Conservation (phyloP, 2,797 vertebrate genomes). For the Manis pentadactyla region DNA sequence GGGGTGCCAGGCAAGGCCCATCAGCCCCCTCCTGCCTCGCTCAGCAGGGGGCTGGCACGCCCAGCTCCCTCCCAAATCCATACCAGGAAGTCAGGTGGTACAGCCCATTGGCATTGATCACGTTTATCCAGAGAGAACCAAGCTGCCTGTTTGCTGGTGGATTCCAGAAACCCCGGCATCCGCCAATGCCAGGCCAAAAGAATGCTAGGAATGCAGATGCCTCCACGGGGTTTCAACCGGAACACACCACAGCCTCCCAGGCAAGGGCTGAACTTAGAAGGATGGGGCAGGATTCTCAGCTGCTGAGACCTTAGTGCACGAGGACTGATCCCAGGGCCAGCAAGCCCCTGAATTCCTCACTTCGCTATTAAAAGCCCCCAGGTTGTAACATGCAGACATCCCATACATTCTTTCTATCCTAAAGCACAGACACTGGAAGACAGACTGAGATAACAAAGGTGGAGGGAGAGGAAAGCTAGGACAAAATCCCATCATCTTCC, state of each 20-base stretch:
- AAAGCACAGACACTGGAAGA: neutral
- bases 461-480: accelerated
- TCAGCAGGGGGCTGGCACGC: neutral
- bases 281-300: slow-evolving; percentile 6
- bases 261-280: slow-evolving; percentile 47
- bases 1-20: neutral
- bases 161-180: neutral
- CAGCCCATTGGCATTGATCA: accelerated
- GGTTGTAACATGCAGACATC: neutral
- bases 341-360: neutral
- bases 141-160: too few species aligned
- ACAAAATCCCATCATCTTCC: neutral
- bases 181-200: slow-evolving; percentile 25
- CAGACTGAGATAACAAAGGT: neutral
- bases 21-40: neutral
- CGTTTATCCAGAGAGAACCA: neutral
- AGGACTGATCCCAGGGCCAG: neutral
- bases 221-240: neutral
- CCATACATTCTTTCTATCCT: neutral
- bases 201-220: slow-evolving; percentile 57
- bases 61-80: neutral
- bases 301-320: neutral
- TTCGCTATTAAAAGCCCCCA: neutral
- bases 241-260: neutral
- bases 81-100: accelerated